phyloP scores from a whole-genome alignment of 2,113 vertebrate genomes.

The Lota lota region DNA sequence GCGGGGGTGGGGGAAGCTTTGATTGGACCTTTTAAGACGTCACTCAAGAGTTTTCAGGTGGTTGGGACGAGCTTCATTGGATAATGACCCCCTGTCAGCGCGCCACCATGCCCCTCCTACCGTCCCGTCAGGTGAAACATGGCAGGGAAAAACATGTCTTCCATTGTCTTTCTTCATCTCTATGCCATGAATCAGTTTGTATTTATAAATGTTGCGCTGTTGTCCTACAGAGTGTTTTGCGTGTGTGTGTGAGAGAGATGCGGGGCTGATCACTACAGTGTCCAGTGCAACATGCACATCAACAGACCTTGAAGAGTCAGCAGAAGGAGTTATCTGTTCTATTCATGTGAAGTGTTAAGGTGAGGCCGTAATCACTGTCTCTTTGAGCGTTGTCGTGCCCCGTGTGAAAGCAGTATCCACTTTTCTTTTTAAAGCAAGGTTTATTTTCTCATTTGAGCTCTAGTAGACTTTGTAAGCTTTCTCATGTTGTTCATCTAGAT shows the following conservation, averaged over 20 bases:
- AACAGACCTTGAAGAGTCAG: too few relatives aligned
- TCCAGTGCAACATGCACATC: too few relatives aligned
- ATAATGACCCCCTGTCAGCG: slow-evolving; percentile 50
- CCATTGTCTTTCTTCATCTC: slow-evolving; percentile 43
- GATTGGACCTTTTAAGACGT: slow-evolving; percentile 51
- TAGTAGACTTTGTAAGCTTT: too few relatives aligned
- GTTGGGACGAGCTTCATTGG: slow-evolving; percentile 32
- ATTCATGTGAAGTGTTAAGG: too few relatives aligned
- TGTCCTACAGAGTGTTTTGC: not conserved
- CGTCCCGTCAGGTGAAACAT: slow-evolving; percentile 53
- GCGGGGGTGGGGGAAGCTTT: slow-evolving; percentile 44
- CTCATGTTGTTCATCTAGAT: too few relatives aligned
- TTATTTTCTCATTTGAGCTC: too few relatives aligned
- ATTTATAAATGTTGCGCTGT: not conserved
- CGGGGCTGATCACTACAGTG: too few relatives aligned
- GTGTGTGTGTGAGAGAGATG: not conserved
- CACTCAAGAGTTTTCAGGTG: slow-evolving; percentile 25
- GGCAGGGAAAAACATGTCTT: slow-evolving; percentile 70
- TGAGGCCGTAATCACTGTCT: too few relatives aligned
- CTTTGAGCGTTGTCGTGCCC: too few relatives aligned
- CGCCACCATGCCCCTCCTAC: slow-evolving; percentile 45
- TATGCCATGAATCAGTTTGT: slow-evolving; percentile 14
- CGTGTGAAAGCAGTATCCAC: too few relatives aligned
- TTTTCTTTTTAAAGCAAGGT: too few relatives aligned
- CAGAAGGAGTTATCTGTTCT: too few relatives aligned